Evolutionary conservation across 92 coral and sea anemone genomes (phyloP).

Genomic region (Scolanthus callimorphus): DNA sequence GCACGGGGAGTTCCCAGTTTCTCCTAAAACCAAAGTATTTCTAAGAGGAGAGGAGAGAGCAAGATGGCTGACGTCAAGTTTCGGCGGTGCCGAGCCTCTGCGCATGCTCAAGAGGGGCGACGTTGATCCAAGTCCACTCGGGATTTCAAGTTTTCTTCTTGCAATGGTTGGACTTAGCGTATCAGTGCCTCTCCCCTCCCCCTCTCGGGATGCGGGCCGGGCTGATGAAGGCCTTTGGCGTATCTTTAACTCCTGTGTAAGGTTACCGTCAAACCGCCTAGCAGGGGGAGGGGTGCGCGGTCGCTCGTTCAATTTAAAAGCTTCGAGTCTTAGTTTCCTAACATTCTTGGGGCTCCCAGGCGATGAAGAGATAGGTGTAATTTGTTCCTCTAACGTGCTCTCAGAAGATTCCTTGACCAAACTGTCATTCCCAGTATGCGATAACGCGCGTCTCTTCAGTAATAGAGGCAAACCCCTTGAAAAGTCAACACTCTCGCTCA

Average conservation of each 20-base stretch:
- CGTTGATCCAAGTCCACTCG: no score
- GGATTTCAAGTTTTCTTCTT: neutral
- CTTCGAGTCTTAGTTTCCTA: neutral
- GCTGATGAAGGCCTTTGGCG: neutral
- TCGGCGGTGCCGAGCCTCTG: slow-evolving; percentile 22
- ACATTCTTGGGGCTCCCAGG: neutral
- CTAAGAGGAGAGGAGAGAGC: slow-evolving; percentile 41
- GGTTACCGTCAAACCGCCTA: slow-evolving; percentile 7
- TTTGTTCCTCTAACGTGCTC: neutral
- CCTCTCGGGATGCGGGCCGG: neutral
- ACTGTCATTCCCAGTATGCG: neutral
- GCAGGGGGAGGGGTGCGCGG: slow-evolving; percentile 21
- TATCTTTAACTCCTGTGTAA: slow-evolving; percentile 7
- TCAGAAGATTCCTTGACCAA: neutral
- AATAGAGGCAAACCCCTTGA: neutral
- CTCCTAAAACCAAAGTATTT: slow-evolving; percentile 35
- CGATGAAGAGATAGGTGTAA: neutral
- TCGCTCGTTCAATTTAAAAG: neutral
- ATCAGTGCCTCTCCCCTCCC: neutral
- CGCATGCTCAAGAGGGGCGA: no score
- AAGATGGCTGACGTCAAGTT: slow-evolving; percentile 38
- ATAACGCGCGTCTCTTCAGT: neutral
- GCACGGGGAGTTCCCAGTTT: neutral
- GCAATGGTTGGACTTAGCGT: neutral
- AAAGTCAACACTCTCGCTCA: neutral